These are phyloP conservation scores for Pocillopora damicornis DNA, from an alignment of 64 coral and sea anemone genomes.

Conservation along the genomic window DNA sequence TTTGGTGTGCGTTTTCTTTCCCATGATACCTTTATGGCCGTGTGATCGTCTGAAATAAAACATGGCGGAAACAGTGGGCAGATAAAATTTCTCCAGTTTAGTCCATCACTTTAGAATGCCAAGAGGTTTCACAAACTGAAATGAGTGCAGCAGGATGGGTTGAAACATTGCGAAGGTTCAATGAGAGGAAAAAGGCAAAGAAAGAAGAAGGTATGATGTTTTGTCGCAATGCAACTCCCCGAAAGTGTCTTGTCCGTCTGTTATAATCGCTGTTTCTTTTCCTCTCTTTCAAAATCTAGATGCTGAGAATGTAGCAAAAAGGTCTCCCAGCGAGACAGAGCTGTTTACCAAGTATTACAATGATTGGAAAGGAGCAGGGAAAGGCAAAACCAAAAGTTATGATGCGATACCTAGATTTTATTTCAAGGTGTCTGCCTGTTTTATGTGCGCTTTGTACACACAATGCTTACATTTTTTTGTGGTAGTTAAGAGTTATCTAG, in stretches of 20 bases:
- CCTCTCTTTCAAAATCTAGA: background rate
- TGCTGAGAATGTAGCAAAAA: conserved; percentile 11
- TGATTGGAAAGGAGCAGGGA: conserved; percentile 71
- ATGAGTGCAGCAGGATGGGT: conserved; percentile 43
- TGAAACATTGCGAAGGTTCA: conserved; percentile 49
- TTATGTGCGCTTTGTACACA: too few species aligned
- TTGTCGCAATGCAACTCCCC: background rate
- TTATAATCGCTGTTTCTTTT: too few species aligned
- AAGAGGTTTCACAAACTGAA: background rate
- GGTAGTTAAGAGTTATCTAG: too few species aligned
- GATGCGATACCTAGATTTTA: conserved; percentile 92
- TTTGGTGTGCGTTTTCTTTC: background rate
- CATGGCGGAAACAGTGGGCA: conserved; percentile 33
- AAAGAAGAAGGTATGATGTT: conserved; percentile 24
- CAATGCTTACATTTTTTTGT: too few species aligned
- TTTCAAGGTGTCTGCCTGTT: conserved; percentile 45
- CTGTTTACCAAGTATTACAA: conserved; percentile 86
- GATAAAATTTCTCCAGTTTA: background rate
- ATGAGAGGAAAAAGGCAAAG: conserved; percentile 52
- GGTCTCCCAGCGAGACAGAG: conserved; percentile 70
- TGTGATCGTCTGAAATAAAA: conserved; percentile 49
- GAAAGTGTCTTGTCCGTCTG: too few species aligned
- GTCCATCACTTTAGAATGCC: background rate
- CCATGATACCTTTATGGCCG: background rate
- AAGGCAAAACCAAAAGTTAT: conserved; percentile 63